Conservation (phyloP, 1,140 invertebrate genomes). For the Agraylea sexmaculata region DNA sequence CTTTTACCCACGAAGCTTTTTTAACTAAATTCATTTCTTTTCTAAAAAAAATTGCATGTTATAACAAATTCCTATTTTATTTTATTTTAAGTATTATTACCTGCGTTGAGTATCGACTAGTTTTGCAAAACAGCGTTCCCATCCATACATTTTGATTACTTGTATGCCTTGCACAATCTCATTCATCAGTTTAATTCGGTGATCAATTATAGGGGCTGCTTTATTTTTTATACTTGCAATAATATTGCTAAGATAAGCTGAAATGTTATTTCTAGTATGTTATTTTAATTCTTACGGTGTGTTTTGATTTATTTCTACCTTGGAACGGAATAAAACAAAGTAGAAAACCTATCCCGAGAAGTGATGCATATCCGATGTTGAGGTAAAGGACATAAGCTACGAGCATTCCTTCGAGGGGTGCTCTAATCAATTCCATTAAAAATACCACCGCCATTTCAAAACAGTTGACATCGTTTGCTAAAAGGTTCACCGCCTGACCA, state of each 20-base stretch:
- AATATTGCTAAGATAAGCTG: conserved; percentile 58
- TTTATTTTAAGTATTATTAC: background rate
- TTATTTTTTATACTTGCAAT: conserved; percentile 44
- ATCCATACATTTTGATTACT: conserved; percentile 84
- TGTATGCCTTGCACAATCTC: conserved; percentile 73
- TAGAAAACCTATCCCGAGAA: conserved; percentile 67
- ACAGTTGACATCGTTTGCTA: conserved; percentile 72
- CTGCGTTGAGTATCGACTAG: conserved; percentile 25
- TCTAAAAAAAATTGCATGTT: conserved; percentile 26
- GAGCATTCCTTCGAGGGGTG: conserved; percentile 65
- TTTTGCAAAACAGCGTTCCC: conserved; percentile 71
- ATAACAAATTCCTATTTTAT: conserved; percentile 9
- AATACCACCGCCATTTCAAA: conserved; percentile 57
- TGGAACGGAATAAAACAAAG: conserved; percentile 75
- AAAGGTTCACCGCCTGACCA: conserved; percentile 76
- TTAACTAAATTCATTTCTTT: conserved; percentile 57
- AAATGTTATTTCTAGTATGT: conserved; percentile 9
- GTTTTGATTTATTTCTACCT: conserved; percentile 32
- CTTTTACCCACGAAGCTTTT: conserved; percentile 52
- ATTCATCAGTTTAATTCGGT: conserved; percentile 72
- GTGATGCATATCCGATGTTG: conserved; percentile 55
- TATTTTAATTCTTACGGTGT: background rate
- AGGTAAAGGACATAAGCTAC: conserved; percentile 65
- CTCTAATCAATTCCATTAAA: conserved; percentile 57
- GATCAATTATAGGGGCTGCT: conserved; percentile 55